Base-by-base conservation (phyloP, 2,113 vertebrate species). In the Tachuris rubrigastra region DNA sequence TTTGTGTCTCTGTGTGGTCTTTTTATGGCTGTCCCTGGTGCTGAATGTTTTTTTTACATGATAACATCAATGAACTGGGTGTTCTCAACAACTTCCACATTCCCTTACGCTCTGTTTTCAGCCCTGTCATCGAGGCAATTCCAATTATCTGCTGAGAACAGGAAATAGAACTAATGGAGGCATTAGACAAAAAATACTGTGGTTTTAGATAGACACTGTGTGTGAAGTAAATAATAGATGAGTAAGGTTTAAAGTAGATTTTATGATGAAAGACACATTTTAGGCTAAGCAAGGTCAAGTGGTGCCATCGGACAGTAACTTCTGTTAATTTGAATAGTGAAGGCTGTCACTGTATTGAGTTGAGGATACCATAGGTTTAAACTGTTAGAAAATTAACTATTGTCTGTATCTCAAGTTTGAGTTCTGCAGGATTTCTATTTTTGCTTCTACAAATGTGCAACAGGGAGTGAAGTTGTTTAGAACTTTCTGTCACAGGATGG, bases 121-220 rank as follows among this genome's bases (percentile, higher is more conserved):
- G 47, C 58, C 1, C 0, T 66, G 0, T 58, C 3, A 2, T 27
- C 1, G 4, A 73, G 12, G 13, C 22, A 52, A 35, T 69, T 85
- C 31, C 20, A 77, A 15, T 71, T 59, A 59, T 39, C 28, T 52
- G 14, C 23, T 71, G 44, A 59, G 30, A 90, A 37, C 11, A 76
- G 66, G 63, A 96, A 84, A 33, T 85, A 2, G 2, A 85, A 12
- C 14, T 76, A 65, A 41, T 66, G 55, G 46, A 55, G 24, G 12
- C 41, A 60, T 75, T 71, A 67, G 35, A n/a, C 35, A 55, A 60
- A 71, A 35, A 86, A 18, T 74, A 23, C 10, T 71, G 16, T 25
- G 24, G 31, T 8, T 93, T 93, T 74, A 67, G 44, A 23, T 39
- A 66, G 23, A 14, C 22, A 63, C 15, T 30, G 16, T 4, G 1